These are phyloP conservation scores for Epinotia nisella DNA, from an alignment of 2,888 invertebrate species.

Conservation along the genomic window DNA sequence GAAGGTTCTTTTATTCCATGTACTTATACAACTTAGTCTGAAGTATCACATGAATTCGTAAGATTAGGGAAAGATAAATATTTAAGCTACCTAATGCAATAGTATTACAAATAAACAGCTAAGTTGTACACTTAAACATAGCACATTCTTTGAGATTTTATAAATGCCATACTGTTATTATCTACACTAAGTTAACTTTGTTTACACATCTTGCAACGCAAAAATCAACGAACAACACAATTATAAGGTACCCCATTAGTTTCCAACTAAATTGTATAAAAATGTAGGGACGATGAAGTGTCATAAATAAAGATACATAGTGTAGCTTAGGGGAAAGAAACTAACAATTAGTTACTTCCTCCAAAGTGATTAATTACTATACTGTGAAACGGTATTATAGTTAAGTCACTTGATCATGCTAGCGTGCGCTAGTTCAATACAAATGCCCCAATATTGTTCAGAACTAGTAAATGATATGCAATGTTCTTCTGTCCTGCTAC, in stretches of 20 bases:
- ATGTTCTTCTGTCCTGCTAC: slow-evolving; percentile 26
- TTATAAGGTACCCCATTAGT: slow-evolving; percentile 31
- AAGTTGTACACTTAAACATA: slow-evolving; percentile 62
- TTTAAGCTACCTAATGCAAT: slow-evolving; percentile 63
- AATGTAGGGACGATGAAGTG: slow-evolving; percentile 20
- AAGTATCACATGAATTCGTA: slow-evolving; percentile 79
- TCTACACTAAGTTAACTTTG: slow-evolving; percentile 54
- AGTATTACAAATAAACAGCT: slow-evolving; percentile 60
- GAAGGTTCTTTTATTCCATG: slow-evolving; percentile 73
- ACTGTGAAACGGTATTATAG: slow-evolving; percentile 28
- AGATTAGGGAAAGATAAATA: slow-evolving; percentile 66
- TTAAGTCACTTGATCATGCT: slow-evolving; percentile 32
- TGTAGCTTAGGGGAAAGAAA: slow-evolving; percentile 12
- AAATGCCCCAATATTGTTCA: slow-evolving; percentile 5
- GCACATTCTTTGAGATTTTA: slow-evolving; percentile 59
- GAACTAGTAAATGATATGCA: slow-evolving; percentile 32
- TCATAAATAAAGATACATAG: slow-evolving; percentile 25
- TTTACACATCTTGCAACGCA: slow-evolving; percentile 48
- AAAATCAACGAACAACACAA: slow-evolving; percentile 46
- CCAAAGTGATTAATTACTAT: background rate
- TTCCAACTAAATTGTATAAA: slow-evolving; percentile 16
- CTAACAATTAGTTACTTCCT: background rate
- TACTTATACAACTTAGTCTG: slow-evolving; percentile 75
- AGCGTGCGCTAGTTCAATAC: slow-evolving; percentile 6
- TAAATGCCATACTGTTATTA: slow-evolving; percentile 64